Evolutionary conservation across 2,113 vertebrate genomes (phyloP).

Genomic region (Mustelus asterias): DNA sequence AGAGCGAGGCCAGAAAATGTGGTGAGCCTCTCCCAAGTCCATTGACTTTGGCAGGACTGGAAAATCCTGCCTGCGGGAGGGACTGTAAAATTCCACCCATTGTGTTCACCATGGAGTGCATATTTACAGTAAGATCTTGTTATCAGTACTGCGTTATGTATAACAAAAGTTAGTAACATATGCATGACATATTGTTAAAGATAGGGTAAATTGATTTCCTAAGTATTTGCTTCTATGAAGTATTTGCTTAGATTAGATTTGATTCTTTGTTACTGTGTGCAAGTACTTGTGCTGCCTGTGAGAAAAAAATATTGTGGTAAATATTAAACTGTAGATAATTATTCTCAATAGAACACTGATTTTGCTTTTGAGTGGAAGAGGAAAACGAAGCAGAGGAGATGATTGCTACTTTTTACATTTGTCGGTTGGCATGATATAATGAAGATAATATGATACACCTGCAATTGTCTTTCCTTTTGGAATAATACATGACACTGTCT

Average conservation of each 20-base stretch:
- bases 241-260: not conserved
- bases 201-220: not conserved
- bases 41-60: too few relatives aligned
- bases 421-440: not conserved
- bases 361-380: not conserved
- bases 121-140: not conserved
- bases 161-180: not conserved
- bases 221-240: not conserved
- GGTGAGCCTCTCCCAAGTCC: too few relatives aligned
- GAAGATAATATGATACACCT: not conserved
- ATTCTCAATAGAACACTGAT: not conserved
- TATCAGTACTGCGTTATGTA: not conserved
- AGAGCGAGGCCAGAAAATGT: too few relatives aligned
- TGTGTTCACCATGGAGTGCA: not conserved
- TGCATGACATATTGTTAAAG: not conserved
- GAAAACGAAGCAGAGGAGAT: not conserved
- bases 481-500: not conserved
- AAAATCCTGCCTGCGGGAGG: too few relatives aligned
- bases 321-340: not conserved
- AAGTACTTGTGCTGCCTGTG: not conserved
- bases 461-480: not conserved
- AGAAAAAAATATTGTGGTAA: not conserved
- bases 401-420: not conserved
- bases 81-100: too few relatives aligned
- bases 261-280: not conserved